These are phyloP conservation scores for Oeneis ivallda DNA, from an alignment of 2,888 invertebrate genomes.

Conservation along the genomic window DNA sequence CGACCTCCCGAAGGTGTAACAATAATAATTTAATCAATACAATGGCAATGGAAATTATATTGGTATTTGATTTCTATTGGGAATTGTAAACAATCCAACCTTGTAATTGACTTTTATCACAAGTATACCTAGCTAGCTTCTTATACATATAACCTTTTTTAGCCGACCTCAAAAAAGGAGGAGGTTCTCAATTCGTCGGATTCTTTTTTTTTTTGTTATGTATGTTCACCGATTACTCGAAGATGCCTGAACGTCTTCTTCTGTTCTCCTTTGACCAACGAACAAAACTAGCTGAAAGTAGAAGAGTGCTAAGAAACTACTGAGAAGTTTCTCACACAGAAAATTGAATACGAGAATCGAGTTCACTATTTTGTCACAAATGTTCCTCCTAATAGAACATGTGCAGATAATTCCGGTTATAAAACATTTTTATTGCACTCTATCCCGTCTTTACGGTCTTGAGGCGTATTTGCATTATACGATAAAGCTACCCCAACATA, in stretches of 20 bases:
- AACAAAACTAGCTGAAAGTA: neutral
- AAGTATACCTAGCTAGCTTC: neutral
- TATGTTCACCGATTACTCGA: too few species aligned
- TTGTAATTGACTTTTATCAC: neutral
- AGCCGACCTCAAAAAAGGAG: too few species aligned
- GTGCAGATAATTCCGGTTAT: slow-evolving; percentile 39
- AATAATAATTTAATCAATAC: slow-evolving; percentile 11
- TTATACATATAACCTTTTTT: too few species aligned
- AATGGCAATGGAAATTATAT: slow-evolving; percentile 5
- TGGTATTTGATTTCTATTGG: slow-evolving; percentile 10
- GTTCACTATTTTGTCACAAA: slow-evolving; percentile 2
- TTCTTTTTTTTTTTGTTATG: too few species aligned
- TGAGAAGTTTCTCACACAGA: neutral
- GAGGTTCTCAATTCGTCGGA: too few species aligned
- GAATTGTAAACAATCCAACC: neutral
- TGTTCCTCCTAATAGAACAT: slow-evolving; percentile 20
- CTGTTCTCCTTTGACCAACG: neutral
- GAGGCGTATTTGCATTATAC: neutral
- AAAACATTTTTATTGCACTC: slow-evolving; percentile 41
- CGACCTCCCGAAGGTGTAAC: slow-evolving; percentile 9
- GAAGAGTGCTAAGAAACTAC: neutral
- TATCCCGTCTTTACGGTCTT: slow-evolving; percentile 27
- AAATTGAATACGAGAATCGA: slow-evolving; percentile 14
- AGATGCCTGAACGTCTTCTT: too few species aligned
- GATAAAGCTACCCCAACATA: neutral